Percentiles rank a stretch among this genome's conserved stretches.
Conservation (phyloP, 2,888 invertebrate genomes). For the Teleogryllus oceanicus region DNA sequence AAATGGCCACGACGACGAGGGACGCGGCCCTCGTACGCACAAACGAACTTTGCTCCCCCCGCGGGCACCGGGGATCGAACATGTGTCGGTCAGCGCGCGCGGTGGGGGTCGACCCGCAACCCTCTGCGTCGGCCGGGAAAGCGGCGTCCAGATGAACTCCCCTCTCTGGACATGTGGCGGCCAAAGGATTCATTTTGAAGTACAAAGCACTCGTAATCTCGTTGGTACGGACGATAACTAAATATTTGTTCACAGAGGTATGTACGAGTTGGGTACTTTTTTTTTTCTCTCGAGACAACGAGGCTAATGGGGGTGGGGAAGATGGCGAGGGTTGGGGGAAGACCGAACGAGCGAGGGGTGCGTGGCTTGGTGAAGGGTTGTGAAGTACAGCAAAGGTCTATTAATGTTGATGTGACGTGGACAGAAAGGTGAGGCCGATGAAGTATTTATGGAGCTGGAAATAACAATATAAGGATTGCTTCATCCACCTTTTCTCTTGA, state of each 20-base stretch:
- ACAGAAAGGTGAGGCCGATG: too few relatives aligned
- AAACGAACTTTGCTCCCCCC: not conserved
- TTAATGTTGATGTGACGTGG: too few relatives aligned
- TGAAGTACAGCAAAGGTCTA: too few relatives aligned
- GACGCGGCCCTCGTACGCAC: not conserved
- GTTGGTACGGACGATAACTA: not conserved
- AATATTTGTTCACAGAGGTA: not conserved
- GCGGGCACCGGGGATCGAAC: not conserved
- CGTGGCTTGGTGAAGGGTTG: too few relatives aligned
- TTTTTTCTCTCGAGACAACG: not conserved
- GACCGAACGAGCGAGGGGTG: too few relatives aligned
- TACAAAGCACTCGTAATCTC: not conserved
- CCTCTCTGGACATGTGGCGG: not conserved
- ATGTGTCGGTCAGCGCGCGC: not conserved
- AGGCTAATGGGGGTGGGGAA: too few relatives aligned
- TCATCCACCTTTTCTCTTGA: too few relatives aligned
- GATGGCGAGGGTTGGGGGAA: too few relatives aligned
- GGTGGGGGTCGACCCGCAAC: not conserved
- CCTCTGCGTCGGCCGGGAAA: not conserved
- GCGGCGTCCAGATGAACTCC: not conserved
- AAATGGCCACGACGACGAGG: not conserved
- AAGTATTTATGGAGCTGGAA: too few relatives aligned
- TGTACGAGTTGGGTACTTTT: not conserved
- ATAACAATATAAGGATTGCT: too few relatives aligned
- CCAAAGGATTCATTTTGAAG: not conserved